A percentile compares a stretch with the other conserved stretches of the same genome.
Conservation (phyloP, 2,888 invertebrate genomes). For the Brenthis ino region DNA sequence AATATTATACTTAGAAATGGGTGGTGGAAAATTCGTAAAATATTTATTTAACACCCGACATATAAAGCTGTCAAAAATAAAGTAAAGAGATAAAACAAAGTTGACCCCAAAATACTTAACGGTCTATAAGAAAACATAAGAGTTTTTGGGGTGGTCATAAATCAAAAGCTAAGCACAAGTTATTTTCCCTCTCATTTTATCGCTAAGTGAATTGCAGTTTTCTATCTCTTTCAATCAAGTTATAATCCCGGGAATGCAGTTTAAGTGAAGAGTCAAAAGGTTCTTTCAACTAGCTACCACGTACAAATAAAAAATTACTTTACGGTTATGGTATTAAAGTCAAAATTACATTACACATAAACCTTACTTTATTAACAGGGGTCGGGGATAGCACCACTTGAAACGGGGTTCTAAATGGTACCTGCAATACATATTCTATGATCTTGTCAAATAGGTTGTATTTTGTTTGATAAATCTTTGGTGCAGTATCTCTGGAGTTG, state of each 20-base stretch:
- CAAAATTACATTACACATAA: not conserved
- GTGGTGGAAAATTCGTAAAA: not conserved
- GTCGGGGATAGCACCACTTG: slow-evolving; percentile 21
- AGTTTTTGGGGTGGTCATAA: slow-evolving; percentile 21
- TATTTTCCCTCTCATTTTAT: slow-evolving; percentile 10
- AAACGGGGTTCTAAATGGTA: slow-evolving; percentile 21
- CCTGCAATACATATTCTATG: slow-evolving; percentile 9
- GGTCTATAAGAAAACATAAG: no score
- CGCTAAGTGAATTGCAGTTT: not conserved
- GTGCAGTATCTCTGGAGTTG: slow-evolving; percentile 23
- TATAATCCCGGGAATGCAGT: slow-evolving; percentile 33
- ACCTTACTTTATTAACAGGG: not conserved
- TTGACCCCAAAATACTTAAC: slow-evolving; percentile 19
- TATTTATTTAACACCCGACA: not conserved
- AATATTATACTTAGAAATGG: not conserved
- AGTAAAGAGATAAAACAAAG: slow-evolving; percentile 15
- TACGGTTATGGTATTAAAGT: not conserved
- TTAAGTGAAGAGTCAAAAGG: slow-evolving; percentile 22
- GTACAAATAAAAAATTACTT: slow-evolving; percentile 15
- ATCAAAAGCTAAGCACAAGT: slow-evolving; percentile 18
- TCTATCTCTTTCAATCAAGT: slow-evolving; percentile 29
- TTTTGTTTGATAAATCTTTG: slow-evolving; percentile 7
- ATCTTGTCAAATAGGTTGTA: not conserved
- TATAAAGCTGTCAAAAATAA: slow-evolving; percentile 1
- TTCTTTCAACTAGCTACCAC: not conserved